Evolutionary conservation across 2,797 vertebrate species (phyloP).

Genomic region (Smutsia gigantea): DNA sequence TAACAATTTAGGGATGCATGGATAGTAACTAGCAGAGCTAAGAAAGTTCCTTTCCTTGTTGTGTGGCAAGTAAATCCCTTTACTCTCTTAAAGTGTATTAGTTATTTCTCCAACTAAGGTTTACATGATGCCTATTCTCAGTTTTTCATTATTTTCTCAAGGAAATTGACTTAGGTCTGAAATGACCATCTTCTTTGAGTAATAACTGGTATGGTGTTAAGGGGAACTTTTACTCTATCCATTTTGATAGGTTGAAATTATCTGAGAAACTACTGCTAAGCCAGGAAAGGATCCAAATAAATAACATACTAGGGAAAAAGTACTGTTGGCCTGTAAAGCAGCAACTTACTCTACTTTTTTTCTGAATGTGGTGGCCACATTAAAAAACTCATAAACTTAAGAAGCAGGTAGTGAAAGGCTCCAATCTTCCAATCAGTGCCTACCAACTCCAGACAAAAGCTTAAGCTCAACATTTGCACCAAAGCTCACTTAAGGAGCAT

Average conservation of each 20-base stretch:
- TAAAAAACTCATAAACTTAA: neutral
- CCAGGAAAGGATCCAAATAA: neutral
- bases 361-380: neutral
- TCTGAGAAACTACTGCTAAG: neutral
- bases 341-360: neutral
- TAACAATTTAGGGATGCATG: neutral
- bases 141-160: conserved; percentile 13
- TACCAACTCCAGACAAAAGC: conserved; percentile 26
- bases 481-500: neutral
- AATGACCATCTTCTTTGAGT: neutral
- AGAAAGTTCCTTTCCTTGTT: neutral
- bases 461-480: neutral
- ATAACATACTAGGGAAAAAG: neutral
- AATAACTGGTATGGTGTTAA: neutral
- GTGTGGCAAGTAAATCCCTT: neutral
- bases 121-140: neutral
- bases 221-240: neutral
- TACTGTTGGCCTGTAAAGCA: neutral
- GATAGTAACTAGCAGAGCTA: neutral
- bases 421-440: neutral
- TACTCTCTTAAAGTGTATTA: neutral
- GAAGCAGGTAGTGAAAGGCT: neutral
- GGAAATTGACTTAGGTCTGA: neutral
- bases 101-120: neutral
- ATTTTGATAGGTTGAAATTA: neutral